phyloP scores from a whole-genome alignment of 2,888 invertebrate genomes.

The Aphodius granarius region DNA sequence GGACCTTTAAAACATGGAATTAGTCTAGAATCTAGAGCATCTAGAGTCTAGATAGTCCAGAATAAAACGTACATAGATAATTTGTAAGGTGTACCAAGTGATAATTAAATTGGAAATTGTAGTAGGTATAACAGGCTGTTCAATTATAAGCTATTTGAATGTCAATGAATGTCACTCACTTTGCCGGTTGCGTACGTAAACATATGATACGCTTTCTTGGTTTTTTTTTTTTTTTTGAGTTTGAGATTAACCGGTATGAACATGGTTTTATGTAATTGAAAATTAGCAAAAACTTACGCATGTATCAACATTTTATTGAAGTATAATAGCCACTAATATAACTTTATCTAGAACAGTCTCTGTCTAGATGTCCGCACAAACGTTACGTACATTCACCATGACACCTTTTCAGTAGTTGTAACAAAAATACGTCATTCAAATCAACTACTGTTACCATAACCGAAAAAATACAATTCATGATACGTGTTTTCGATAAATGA shows the following conservation, averaged over 20 bases:
- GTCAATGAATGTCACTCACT: neutral
- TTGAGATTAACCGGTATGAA: neutral
- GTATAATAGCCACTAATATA: neutral
- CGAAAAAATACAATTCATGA: neutral
- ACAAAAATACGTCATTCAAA: neutral
- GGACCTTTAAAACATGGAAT: neutral
- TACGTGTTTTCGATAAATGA: neutral
- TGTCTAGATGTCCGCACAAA: neutral
- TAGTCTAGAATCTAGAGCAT: neutral
- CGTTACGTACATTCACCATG: neutral
- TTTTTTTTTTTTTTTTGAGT: neutral
- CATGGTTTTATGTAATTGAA: neutral
- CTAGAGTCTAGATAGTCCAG: too few species aligned
- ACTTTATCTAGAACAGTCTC: neutral
- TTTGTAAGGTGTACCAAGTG: neutral
- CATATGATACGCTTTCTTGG: neutral
- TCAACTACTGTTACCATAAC: neutral
- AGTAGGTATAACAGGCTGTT: too few species aligned
- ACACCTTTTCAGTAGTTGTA: neutral
- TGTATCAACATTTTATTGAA: neutral
- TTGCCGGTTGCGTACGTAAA: neutral
- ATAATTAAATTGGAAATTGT: neutral
- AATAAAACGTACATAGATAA: neutral
- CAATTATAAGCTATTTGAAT: neutral
- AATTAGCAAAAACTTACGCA: neutral